Percentiles rank a stretch among this genome's conserved stretches.
Evolutionary conservation across 2,888 invertebrate species (phyloP).

Genomic region (Bombylius major): DNA sequence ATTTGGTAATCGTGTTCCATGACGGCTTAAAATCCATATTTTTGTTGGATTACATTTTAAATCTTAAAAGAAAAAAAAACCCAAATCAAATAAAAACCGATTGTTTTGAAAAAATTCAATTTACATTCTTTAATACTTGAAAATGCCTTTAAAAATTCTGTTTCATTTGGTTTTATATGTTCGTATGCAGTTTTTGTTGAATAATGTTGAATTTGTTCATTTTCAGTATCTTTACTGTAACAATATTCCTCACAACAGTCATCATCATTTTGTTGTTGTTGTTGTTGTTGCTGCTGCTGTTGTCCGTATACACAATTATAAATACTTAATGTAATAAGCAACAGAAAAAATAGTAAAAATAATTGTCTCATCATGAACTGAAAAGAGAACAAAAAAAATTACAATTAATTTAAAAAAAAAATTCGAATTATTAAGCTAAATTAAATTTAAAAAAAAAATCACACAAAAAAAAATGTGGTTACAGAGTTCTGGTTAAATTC

Average conservation of each 20-base stretch:
- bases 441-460: no score
- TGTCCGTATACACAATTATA: background rate
- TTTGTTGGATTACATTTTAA: constrained; percentile 58
- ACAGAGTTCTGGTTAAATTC: no score
- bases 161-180: constrained; percentile 47
- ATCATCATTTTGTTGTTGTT: constrained; percentile 6
- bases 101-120: no score
- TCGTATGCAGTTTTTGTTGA: constrained; percentile 67
- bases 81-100: background rate
- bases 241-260: constrained; percentile 26
- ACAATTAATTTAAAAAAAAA: no score
- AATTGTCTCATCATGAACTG: no score
- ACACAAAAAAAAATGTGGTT: no score
- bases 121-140: no score
- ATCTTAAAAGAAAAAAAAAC: background rate
- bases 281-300: constrained; percentile 5
- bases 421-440: no score
- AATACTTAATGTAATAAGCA: background rate
- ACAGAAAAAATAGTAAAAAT: background rate
- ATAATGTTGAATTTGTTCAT: constrained; percentile 40
- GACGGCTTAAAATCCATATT: constrained; percentile 58
- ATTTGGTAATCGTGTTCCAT: constrained; percentile 56
- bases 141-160: constrained; percentile 19
- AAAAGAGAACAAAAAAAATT: no score
- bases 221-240: constrained; percentile 28